Evolutionary conservation across 2,797 vertebrate species (phyloP).

Genomic region (Limosa lapponica): DNA sequence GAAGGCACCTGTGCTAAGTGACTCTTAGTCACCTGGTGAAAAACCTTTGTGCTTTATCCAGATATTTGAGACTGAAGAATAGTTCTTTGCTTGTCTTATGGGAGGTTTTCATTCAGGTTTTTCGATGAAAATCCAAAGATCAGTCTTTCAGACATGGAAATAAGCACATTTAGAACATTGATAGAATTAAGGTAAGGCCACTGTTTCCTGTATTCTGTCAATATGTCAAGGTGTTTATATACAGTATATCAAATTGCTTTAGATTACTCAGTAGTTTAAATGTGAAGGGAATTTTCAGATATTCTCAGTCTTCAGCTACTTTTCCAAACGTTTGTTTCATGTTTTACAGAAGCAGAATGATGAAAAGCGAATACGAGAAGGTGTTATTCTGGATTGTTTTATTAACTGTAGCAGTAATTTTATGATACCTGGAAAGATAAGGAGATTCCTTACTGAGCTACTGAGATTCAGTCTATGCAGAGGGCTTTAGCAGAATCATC

Average conservation of each 20-base stretch:
- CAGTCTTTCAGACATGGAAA: neutral
- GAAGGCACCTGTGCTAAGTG: neutral
- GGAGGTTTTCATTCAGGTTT: neutral
- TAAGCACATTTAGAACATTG: neutral
- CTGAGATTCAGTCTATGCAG: neutral
- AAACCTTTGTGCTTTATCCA: neutral
- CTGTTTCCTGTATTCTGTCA: neutral
- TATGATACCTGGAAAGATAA: neutral
- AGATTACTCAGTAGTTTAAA: neutral
- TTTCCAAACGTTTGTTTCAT: neutral
- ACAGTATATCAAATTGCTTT: neutral
- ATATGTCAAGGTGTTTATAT: neutral
- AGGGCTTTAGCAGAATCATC: neutral
- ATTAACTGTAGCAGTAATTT: neutral
- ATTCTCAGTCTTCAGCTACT: neutral
- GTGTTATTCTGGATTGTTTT: neutral
- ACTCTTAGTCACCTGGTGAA: neutral
- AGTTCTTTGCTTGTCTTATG: neutral
- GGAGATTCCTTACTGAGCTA: neutral
- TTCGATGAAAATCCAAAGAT: neutral
- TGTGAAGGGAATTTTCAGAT: neutral
- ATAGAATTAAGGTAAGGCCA: neutral
- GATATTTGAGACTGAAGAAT: neutral
- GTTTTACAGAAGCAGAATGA: neutral
- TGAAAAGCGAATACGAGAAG: accelerated